phyloP scores from a whole-genome alignment of 2,113 vertebrate species.

The Austrofundulus limnaeus region DNA sequence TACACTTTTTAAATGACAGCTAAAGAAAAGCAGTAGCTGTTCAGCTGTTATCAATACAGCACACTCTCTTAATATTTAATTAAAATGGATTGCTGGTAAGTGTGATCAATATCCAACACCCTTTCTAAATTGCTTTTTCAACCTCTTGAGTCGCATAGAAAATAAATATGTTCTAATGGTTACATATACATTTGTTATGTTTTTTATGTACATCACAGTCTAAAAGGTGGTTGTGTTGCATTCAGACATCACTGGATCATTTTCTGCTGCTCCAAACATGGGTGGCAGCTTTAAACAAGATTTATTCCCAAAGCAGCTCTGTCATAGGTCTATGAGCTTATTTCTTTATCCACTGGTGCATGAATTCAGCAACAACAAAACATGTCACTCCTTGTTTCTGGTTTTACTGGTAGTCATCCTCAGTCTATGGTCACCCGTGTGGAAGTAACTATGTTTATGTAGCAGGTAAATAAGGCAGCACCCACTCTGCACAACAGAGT shows the following conservation, averaged over 20 bases:
- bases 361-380: slow-evolving; percentile 63
- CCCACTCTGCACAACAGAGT: slow-evolving; percentile 83
- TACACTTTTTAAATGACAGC: slow-evolving; percentile 43
- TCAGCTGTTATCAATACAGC: slow-evolving; percentile 68
- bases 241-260: slow-evolving; percentile 13
- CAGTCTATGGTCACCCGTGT: slow-evolving; percentile 79
- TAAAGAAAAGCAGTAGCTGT: slow-evolving; percentile 57
- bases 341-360: slow-evolving; percentile 60
- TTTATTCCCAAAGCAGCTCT: slow-evolving; percentile 44
- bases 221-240: slow-evolving; percentile 9
- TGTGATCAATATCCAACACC: slow-evolving; percentile 79
- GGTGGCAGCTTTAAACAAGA: slow-evolving; percentile 37
- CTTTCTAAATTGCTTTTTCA: slow-evolving; percentile 80
- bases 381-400: slow-evolving; percentile 73
- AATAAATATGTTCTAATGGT: slow-evolving; percentile 75
- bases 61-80: slow-evolving; percentile 82
- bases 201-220: slow-evolving; percentile 1
- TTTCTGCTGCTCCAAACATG: slow-evolving; percentile 22
- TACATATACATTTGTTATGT: slow-evolving; percentile 34
- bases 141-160: slow-evolving; percentile 75
- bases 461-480: slow-evolving; percentile 88
- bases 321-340: slow-evolving; percentile 52
- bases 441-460: slow-evolving; percentile 91
- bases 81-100: slow-evolving; percentile 82
- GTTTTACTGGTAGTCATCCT: slow-evolving; percentile 53